Base-by-base conservation (phyloP, 2,888 invertebrate genomes). In the Venusia cambrica region DNA sequence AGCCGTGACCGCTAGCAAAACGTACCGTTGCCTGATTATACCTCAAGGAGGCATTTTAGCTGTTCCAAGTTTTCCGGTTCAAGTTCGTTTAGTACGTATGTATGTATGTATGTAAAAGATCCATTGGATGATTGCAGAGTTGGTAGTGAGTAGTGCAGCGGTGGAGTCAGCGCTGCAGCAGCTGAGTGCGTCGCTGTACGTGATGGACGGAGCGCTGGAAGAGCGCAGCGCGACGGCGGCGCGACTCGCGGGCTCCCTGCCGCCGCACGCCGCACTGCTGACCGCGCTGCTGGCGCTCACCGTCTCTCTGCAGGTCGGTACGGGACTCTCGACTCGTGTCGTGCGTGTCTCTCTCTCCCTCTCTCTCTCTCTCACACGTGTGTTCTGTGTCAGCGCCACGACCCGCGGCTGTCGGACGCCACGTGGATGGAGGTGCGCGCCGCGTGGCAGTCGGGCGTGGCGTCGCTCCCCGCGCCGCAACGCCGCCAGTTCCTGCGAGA, bases 401-500 rank as follows among this genome's bases (percentile, higher is more conserved):
- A 57, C 55, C 7, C 35, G 1, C 33, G 45, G 0, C 40, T 88
- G 32, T 67, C 78, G 1, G 42, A 70, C 36, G 89, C 89, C 44
- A 89, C 90, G 5, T 68, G 90, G 49, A 78, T 83, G 78, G 90
- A 90, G 67, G 72, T 87, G 17, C 87, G 83, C 8, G 83, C 88
- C 6, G 84, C 90, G 18, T 90, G 90, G 90, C 89, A 88, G 56
- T 90, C 89, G 64, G 69, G 54, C 5, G 33, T 43, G 25, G 30
- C 29, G 7, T 48, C 54, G 26, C 47, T 61, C 22, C 15, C 43
- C 2, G 12, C 11, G 2, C 28, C 4, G 19, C 30, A 38, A 29
- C 39, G 45, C 14, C 31, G n/a, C 2, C 15, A 14, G 6, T 29
- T 44, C 22, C 41, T 19, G 16, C 6, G 5, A n/a, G 7, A 16